Conservation (phyloP, 1,140 invertebrate species). For the Cardiocondyla obscurior region DNA sequence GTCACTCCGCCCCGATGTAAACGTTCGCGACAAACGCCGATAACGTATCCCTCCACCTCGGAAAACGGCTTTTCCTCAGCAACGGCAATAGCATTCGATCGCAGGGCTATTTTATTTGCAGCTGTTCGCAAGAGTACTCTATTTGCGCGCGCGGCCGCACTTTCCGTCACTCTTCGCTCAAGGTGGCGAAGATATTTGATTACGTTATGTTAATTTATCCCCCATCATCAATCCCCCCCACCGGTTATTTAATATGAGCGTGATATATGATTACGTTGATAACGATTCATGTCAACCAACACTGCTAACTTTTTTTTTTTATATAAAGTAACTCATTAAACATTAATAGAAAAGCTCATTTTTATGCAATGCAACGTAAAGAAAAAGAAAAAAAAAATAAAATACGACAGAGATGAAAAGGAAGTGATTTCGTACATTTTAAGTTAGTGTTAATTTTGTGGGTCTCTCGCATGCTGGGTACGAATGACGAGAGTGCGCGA, state of each 20-base stretch:
- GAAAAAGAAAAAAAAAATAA: no score
- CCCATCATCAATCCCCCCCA: neutral
- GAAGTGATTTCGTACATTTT: neutral
- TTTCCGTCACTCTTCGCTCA: neutral
- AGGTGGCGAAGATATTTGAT: neutral
- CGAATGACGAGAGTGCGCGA: slow-evolving; percentile 15
- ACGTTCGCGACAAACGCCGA: slow-evolving; percentile 39
- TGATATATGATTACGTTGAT: neutral
- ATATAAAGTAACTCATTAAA: neutral
- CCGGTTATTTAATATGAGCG: neutral
- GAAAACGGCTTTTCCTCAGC: neutral
- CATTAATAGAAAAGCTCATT: neutral
- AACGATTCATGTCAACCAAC: neutral
- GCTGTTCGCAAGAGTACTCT: neutral
- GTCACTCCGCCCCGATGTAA: slow-evolving; percentile 23
- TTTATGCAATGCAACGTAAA: neutral
- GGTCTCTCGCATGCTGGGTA: neutral
- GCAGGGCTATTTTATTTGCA: neutral
- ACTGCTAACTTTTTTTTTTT: neutral
- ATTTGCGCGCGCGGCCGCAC: neutral
- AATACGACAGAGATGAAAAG: neutral
- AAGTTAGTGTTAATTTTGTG: slow-evolving; percentile 25
- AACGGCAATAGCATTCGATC: slow-evolving; percentile 12
- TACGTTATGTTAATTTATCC: neutral
- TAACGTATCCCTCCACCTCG: slow-evolving; percentile 9